phyloP scores from a whole-genome alignment of 1,140 invertebrate genomes.

The Medauroidea extradentata region DNA sequence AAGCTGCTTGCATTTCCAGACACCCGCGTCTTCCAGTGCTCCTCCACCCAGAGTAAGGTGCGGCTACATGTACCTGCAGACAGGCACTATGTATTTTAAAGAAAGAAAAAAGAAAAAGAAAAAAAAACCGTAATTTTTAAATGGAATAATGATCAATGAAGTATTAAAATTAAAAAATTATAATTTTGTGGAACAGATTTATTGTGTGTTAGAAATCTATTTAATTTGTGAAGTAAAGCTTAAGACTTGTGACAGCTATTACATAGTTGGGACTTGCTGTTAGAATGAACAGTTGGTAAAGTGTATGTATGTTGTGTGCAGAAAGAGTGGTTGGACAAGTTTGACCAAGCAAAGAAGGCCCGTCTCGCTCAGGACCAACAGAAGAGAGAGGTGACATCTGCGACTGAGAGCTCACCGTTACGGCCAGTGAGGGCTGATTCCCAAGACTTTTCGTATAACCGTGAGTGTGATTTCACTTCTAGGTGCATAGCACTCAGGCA shows the following conservation, averaged over 20 bases:
- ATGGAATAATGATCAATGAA: too few species aligned
- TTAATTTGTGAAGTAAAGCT: too few species aligned
- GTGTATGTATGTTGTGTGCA: constrained; percentile 36
- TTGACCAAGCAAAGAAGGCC: constrained; percentile 87
- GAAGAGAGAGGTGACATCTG: constrained; percentile 42
- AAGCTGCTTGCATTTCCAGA: constrained; percentile 93
- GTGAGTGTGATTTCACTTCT: constrained; percentile 31
- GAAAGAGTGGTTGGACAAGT: constrained; percentile 92
- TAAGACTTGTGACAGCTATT: too few species aligned
- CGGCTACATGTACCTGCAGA: too few species aligned
- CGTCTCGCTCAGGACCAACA: constrained; percentile 64
- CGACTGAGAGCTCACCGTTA: constrained; percentile 41
- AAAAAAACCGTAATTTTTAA: not conserved
- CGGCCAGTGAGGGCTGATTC: constrained; percentile 46
- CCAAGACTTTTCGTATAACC: constrained; percentile 41
- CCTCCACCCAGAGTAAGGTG: constrained; percentile 8
- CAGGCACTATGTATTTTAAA: too few species aligned
- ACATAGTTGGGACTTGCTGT: too few species aligned
- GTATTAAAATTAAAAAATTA: too few species aligned
- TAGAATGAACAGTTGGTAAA: too few species aligned
- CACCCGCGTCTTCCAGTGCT: constrained; percentile 78
- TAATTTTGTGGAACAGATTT: too few species aligned
- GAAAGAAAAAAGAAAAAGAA: too few species aligned
- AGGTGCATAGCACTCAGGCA: too few species aligned
- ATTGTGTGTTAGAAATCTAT: too few species aligned